Evolutionary conservation across 2,888 invertebrate species (phyloP).

Genomic region (Melipona bicolor): DNA sequence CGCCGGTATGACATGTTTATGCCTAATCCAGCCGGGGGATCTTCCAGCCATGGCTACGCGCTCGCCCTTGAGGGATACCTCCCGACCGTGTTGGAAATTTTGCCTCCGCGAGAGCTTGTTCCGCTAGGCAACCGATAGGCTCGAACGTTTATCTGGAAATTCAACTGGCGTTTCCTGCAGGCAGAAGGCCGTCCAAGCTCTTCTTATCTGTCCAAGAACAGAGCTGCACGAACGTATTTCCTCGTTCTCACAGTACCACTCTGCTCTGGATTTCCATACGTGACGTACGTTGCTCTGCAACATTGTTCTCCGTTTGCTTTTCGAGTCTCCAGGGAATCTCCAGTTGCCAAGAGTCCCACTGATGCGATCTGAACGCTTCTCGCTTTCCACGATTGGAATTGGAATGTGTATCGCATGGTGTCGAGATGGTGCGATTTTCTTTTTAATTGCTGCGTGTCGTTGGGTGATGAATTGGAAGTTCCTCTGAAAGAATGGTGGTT

Average conservation of each 20-base stretch:
- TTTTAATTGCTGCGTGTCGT: background rate
- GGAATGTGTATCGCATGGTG: background rate
- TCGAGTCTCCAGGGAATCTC: background rate
- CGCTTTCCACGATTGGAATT: background rate
- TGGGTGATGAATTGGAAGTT: background rate
- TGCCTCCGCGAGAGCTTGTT: background rate
- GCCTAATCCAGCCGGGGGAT: background rate
- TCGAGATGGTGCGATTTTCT: background rate
- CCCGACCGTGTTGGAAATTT: background rate
- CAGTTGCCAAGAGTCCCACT: background rate
- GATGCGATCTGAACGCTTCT: background rate
- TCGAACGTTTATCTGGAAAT: background rate
- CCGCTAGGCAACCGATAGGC: background rate
- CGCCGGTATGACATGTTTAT: constrained; percentile 40
- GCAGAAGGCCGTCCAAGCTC: background rate
- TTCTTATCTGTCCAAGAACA: background rate
- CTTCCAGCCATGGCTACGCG: constrained; percentile 8
- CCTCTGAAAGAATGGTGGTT: background rate
- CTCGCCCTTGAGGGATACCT: background rate
- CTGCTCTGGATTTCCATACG: constrained; percentile 13
- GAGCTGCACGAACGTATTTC: background rate
- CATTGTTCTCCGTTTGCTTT: background rate
- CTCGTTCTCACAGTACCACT: background rate
- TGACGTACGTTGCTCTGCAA: background rate
- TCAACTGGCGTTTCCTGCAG: background rate